Evolutionary conservation across 1,140 invertebrate species (phyloP).

Genomic region (Drosophila prosaltans): DNA sequence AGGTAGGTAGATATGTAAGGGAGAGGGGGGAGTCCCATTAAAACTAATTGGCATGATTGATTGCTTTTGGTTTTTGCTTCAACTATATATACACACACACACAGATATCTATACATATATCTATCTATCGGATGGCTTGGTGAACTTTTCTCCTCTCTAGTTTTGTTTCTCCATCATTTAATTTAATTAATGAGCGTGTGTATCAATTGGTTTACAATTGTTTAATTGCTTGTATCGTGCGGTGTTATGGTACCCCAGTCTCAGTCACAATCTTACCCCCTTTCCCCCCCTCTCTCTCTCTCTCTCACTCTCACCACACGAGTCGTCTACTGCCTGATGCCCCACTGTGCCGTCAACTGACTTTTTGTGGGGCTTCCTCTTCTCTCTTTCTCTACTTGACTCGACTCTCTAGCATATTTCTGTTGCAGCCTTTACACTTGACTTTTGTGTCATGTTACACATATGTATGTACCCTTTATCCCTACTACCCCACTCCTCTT

Average conservation of each 20-base stretch:
- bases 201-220: constrained; percentile 71
- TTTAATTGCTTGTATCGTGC: constrained; percentile 68
- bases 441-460: constrained; percentile 42
- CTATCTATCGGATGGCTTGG: constrained; percentile 1
- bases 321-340: neutral
- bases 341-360: constrained; percentile 21
- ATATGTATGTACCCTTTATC: neutral
- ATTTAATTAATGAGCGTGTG: constrained; percentile 69
- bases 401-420: neutral
- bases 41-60: constrained; percentile 69
- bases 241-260: constrained; percentile 38
- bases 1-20: too few relatives aligned
- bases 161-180: constrained; percentile 59
- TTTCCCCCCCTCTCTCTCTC: neutral
- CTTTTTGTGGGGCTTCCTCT: constrained; percentile 47
- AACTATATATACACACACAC: neutral
- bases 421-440: constrained; percentile 22
- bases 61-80: constrained; percentile 19
- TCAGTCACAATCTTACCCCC: neutral
- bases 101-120: too few relatives aligned
- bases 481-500: too few relatives aligned
- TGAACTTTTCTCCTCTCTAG: constrained; percentile 40
- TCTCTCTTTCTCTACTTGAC: neutral
- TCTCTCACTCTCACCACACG: neutral
- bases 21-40: constrained; percentile 34